Base-by-base conservation (phyloP, 2,888 invertebrate genomes). In the Pyralis farinalis region DNA sequence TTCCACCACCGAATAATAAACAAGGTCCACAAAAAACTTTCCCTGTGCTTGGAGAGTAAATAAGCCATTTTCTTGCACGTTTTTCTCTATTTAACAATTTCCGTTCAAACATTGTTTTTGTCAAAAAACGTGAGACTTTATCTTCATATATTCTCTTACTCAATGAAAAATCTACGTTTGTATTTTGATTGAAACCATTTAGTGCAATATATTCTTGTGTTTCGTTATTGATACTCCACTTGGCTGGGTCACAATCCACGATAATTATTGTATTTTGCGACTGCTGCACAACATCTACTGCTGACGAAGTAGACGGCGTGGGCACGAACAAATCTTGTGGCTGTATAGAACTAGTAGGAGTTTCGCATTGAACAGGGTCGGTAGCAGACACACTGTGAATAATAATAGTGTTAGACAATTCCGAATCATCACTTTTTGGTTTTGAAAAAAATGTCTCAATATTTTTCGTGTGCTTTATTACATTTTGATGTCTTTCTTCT, bases 231-330 rank as follows among this genome's bases (percentile, higher is more conserved):
- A 32, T 40, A 40, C n/a, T 11, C 40, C 34, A 28, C 40, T 40
- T 25, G 40, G n/a, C 40, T 40, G 40, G 40, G 40, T 40, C 40
- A 40, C 40, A 40, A 40, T 34, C 40, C 40, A 40, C 40, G 27
- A 33, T 40, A 40, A 40, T 6, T 9, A 40, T 1, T 34, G 1
- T n/a, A 27, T 40, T 34, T 40, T 40, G 27, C 40, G 40, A 28
- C 28, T 28, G 28, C 28, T 28, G 5, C 28, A 37, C 37, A 29
- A 28, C 29, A 7, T 37, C 37, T 7, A 29, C 29, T 37, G 31
- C 37, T 37, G 30, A 30, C 31, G 37, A 9, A 37, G 37, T 29
- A 37, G 37, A 9, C 30, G 31, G 37, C 31, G 31, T 28, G 10
- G 37, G 37, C 37, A 29, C 30, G 31, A 8, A 37, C 10, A 37